Conservation (phyloP, 1,140 invertebrate species). For the Drosophila subobscura region DNA sequence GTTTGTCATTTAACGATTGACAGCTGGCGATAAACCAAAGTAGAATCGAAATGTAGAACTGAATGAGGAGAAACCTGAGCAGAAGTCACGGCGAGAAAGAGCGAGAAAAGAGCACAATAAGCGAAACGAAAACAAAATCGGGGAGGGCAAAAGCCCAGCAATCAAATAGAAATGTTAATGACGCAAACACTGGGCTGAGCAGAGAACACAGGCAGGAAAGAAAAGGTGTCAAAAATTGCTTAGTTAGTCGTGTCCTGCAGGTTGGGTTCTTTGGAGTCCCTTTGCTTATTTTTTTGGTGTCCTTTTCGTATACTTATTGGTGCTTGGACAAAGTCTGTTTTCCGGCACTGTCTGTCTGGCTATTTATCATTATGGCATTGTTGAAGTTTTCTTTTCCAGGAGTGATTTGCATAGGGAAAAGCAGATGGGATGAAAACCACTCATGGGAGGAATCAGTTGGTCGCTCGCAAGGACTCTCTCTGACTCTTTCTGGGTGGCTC, state of each 20-base stretch:
- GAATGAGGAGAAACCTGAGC: conserved; percentile 26
- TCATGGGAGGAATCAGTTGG: no score
- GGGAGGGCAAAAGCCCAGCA: conserved; percentile 24
- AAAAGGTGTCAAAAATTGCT: conserved; percentile 69
- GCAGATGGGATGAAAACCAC: conserved; percentile 27
- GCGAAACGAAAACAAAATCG: conserved; percentile 35
- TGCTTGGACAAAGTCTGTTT: no score
- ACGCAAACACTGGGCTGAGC: conserved; percentile 12
- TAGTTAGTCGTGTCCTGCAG: conserved; percentile 11
- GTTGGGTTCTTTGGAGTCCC: no score
- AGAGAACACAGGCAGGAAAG: conserved; percentile 6
- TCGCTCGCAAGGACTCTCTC: no score
- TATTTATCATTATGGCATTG: conserved; percentile 78
- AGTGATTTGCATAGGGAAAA: conserved; percentile 62
- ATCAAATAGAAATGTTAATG: conserved; percentile 76
- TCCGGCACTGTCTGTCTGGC: conserved; percentile 14
- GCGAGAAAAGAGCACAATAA: conserved; percentile 23
- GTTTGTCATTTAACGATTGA: conserved; percentile 82
- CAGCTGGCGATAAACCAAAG: conserved; percentile 64
- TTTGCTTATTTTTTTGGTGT: conserved; percentile 10
- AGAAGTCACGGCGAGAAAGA: conserved; percentile 32
- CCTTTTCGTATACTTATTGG: conserved; percentile 21
- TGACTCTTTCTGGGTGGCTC: conserved; percentile 16
- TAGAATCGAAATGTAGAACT: conserved; percentile 2
- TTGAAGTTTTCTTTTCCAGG: conserved; percentile 39